These are phyloP conservation scores for Chlorodrepanis virens DNA, from an alignment of 2,113 vertebrate species.

Conservation along the genomic window DNA sequence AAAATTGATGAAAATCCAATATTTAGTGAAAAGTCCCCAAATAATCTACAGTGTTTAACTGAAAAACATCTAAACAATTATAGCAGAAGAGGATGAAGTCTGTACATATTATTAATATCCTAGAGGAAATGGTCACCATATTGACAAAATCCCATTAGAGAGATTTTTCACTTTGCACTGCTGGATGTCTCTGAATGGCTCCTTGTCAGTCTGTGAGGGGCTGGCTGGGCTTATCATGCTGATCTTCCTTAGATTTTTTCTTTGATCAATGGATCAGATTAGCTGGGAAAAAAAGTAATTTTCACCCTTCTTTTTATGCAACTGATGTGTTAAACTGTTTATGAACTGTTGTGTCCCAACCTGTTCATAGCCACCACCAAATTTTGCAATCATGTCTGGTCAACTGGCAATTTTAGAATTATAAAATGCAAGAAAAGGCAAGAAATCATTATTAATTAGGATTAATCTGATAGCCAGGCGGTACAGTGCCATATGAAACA, in stretches of 20 bases:
- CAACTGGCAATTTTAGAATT: not conserved
- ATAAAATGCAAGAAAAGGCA: not conserved
- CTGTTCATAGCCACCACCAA: not conserved
- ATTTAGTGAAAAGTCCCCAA: not conserved
- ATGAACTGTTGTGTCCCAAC: not conserved
- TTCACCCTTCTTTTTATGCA: not conserved
- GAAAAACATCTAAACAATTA: not conserved
- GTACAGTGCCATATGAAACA: not conserved
- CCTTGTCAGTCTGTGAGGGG: not conserved
- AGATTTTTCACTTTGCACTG: not conserved
- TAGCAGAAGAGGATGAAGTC: not conserved
- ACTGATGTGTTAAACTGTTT: not conserved
- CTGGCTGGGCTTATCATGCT: not conserved
- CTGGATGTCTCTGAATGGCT: not conserved
- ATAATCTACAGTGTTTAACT: not conserved
- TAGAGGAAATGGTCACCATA: not conserved
- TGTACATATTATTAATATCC: not conserved
- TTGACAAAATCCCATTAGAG: not conserved
- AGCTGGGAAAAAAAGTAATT: not conserved
- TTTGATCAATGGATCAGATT: not conserved
- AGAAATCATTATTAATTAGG: not conserved
- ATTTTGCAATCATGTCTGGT: rapidly evolving
- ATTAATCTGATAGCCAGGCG: not conserved
- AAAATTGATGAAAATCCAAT: not conserved
- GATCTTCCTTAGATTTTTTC: not conserved